A percentile compares a stretch with the other conserved stretches of the same genome.
Conservation (phyloP, 1,140 invertebrate genomes). For the Popillia japonica region DNA sequence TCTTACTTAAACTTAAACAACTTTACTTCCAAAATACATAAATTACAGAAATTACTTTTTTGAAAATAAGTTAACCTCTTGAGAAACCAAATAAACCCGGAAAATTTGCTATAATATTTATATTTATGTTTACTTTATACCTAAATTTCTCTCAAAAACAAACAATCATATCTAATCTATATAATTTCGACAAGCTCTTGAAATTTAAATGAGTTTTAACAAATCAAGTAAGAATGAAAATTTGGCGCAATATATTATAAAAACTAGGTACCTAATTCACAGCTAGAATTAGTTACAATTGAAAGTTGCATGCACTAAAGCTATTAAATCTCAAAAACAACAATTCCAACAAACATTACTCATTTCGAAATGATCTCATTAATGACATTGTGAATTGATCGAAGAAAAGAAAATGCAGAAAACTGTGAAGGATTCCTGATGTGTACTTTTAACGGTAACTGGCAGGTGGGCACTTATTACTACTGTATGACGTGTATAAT, state of each 20-base stretch:
- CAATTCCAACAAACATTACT: neutral
- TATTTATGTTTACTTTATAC: no score
- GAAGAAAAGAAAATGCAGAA: neutral
- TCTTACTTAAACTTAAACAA: no score
- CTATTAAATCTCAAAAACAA: neutral
- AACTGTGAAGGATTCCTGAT: neutral
- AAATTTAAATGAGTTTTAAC: neutral
- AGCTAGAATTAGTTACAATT: neutral
- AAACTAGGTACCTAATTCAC: neutral
- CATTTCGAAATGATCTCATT: neutral
- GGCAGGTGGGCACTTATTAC: constrained; percentile 11
- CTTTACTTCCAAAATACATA: no score
- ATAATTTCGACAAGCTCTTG: no score
- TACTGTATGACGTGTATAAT: neutral
- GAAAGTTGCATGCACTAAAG: neutral
- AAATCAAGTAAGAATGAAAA: neutral
- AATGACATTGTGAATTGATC: neutral
- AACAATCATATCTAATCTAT: no score
- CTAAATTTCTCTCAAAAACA: no score
- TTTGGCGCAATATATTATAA: neutral
- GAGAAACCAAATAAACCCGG: no score
- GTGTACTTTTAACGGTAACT: neutral
- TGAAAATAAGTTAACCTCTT: no score
- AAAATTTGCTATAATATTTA: no score
- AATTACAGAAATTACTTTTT: no score